Evolutionary conservation across 2,797 vertebrate species (phyloP), one percentile per base, ranked within the genome.

Genomic region (Mormyrus proboscirostris): DNA sequence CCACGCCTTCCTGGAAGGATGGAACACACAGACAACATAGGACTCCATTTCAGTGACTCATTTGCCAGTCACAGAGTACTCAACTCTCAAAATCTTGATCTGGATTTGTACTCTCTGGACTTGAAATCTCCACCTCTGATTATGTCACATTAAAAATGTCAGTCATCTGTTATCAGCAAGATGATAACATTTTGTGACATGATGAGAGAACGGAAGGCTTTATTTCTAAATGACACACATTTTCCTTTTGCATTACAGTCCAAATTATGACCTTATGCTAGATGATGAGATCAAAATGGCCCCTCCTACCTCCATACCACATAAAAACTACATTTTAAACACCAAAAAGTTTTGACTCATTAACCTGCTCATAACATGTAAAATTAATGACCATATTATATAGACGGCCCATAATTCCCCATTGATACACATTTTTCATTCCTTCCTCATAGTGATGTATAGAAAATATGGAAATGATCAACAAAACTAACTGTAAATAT

Each of bases 1-100:
- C 55, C 38, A 88, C 91, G 89, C 91, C 90, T 93, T 95, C 93
- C 97, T 96, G 90, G 90, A 90, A 92, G 69, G 14, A 73, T 38
- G 69, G 33, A 38, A 16, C 29, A 38, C 29, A 73, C 33, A 92
- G 91, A 76, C 91, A 88, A 92, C 91, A 92, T 92, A 93, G 94
- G 91, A 95, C 62, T 73, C 53, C 33, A 1, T 0, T 91, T 44
- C n/a, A n/a, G n/a, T n/a, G n/a, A n/a, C n/a, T n/a, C n/a, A n/a
- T n/a, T n/a, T n/a, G n/a, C n/a, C n/a, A n/a, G 55, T 57, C 19
- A 57, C 55, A n/a, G 19, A 7, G 51, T 16, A 57, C 55, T 57
- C 19, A 57, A 57, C 16, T 19, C 1, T 4, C 53, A 55, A 19
- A 55, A 55, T 55, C 16, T 55, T 55, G 16, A 4, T 19, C 16